A percentile compares a stretch with the other conserved stretches of the same genome.
phyloP scores from a whole-genome alignment of 1,140 invertebrate genomes.

The Cheumatopsyche charites region DNA sequence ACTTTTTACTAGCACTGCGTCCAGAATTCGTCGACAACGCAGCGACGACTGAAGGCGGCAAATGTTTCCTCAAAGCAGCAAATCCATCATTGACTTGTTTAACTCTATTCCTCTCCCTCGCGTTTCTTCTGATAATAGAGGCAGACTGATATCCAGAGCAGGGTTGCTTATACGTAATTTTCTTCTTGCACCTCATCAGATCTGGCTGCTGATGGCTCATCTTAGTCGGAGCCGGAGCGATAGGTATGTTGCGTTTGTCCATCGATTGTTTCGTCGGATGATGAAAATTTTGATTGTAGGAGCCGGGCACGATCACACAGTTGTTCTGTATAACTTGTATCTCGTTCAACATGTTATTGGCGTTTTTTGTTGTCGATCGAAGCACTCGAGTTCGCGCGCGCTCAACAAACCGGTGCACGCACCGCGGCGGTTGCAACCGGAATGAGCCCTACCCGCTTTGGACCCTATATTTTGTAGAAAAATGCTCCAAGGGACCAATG shows the following conservation, averaged over 20 bases:
- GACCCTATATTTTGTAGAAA: conserved; percentile 48
- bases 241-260: conserved; percentile 60
- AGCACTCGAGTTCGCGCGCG: conserved; percentile 25
- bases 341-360: conserved; percentile 58
- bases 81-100: conserved; percentile 96
- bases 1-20: conserved; percentile 80
- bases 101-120: conserved; percentile 91
- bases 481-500: conserved; percentile 40
- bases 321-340: conserved; percentile 62
- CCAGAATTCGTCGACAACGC: conserved; percentile 71
- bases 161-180: conserved; percentile 71
- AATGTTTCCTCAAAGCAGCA: conserved; percentile 83
- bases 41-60: conserved; percentile 77
- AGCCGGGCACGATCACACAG: conserved; percentile 64
- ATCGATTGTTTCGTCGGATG: conserved; percentile 53
- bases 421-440: conserved; percentile 42
- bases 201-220: conserved; percentile 58
- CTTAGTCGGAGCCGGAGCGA: conserved; percentile 63
- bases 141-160: conserved; percentile 73
- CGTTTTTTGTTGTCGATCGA: background rate
- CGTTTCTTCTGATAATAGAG: conserved; percentile 89
- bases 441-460: conserved; percentile 46
- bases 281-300: conserved; percentile 52
- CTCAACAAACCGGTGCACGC: conserved; percentile 28
- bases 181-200: conserved; percentile 68